Evolutionary conservation across 2,797 vertebrate genomes (phyloP).

Genomic region (Diceros bicornis): DNA sequence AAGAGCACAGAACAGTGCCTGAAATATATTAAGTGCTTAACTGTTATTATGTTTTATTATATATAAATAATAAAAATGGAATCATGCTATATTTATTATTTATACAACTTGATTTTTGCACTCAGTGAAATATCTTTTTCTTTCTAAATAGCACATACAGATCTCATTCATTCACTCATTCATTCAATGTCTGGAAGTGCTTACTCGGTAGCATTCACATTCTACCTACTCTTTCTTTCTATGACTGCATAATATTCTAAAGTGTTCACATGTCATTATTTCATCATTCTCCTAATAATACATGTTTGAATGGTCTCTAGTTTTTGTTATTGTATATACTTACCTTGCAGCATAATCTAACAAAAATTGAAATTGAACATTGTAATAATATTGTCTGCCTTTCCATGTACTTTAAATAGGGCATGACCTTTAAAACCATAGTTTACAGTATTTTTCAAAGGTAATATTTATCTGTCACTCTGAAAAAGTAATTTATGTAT

Average conservation of each 20-base stretch:
- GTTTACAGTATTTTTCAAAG: conserved; percentile 17
- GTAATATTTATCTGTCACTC: background rate
- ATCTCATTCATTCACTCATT: conserved; percentile 2
- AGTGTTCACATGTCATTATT: background rate
- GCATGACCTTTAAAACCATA: background rate
- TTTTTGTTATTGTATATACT: background rate
- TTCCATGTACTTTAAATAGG: conserved; percentile 8
- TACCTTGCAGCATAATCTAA: background rate
- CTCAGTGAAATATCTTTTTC: background rate
- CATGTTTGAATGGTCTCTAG: background rate
- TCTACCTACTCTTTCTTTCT: background rate
- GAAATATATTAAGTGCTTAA: conserved; percentile 1
- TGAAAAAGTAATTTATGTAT: background rate
- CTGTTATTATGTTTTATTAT: background rate
- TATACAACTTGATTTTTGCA: background rate
- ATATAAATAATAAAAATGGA: background rate
- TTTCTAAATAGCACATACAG: background rate
- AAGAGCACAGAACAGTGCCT: conserved; percentile 11
- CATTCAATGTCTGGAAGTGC: background rate
- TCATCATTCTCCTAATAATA: conserved; percentile 18
- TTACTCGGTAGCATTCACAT: background rate
- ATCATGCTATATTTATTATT: background rate
- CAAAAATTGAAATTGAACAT: background rate
- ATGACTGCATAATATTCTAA: background rate
- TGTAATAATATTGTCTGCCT: background rate